Evolutionary conservation across 1,140 invertebrate genomes (phyloP).

Genomic region (Drosophila suzukii): DNA sequence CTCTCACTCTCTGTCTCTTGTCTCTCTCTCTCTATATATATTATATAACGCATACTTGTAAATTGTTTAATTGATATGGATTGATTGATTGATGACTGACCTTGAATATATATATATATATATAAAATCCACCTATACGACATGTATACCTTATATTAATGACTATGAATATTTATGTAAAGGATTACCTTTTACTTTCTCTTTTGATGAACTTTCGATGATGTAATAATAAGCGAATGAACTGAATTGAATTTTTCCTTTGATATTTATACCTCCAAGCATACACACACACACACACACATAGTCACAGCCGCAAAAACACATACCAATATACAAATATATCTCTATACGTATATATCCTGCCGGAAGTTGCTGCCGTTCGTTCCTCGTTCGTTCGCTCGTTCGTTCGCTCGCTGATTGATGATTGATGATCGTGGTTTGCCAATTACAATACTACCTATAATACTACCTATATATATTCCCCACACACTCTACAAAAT

Average conservation of each 20-base stretch:
- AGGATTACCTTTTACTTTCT: conserved; percentile 65
- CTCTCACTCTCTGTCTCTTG: conserved; percentile 54
- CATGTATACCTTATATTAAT: conserved; percentile 68
- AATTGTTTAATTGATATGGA: conserved; percentile 65
- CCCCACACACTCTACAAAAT: conserved; percentile 42
- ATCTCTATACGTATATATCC: conserved; percentile 51
- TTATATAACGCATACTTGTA: conserved; percentile 58
- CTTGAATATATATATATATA: conserved; percentile 53
- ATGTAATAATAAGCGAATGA: conserved; percentile 81
- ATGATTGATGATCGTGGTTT: conserved; percentile 81
- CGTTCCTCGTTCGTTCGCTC: conserved; percentile 70
- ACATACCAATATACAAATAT: conserved; percentile 34
- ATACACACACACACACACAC: conserved; percentile 36
- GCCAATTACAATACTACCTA: conserved; percentile 72
- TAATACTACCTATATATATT: conserved; percentile 50
- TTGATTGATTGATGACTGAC: conserved; percentile 65
- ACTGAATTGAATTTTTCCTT: conserved; percentile 81
- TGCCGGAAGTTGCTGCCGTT: conserved; percentile 67
- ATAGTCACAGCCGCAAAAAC: conserved; percentile 32
- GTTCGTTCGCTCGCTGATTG: conserved; percentile 72
- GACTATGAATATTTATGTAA: conserved; percentile 71
- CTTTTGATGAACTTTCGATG: conserved; percentile 77
- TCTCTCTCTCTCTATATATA: conserved; percentile 58
- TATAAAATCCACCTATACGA: conserved; percentile 52
- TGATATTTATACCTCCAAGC: conserved; percentile 69